A percentile compares a stretch with the other conserved stretches of the same genome.
These are phyloP conservation scores for Andricus quercusramuli DNA, from an alignment of 2,888 invertebrate genomes.

Conservation along the genomic window DNA sequence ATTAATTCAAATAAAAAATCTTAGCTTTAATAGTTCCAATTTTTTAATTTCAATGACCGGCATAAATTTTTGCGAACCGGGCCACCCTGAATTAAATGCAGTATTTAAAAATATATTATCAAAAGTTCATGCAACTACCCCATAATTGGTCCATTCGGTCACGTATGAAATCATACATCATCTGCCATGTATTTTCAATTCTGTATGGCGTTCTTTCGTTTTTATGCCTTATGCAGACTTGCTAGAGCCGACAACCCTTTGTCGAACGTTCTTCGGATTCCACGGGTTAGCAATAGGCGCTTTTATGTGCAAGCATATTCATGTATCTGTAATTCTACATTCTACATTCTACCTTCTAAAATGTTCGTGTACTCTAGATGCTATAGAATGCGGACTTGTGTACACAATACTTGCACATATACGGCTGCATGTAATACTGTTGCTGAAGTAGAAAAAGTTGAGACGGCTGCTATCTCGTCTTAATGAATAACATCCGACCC, in stretches of 20 bases:
- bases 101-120: background rate
- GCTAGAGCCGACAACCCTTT: conserved; percentile 28
- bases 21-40: too few relatives aligned
- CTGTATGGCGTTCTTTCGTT: background rate
- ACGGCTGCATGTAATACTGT: background rate
- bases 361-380: conserved; percentile 8
- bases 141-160: background rate
- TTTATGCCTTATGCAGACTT: conserved; percentile 30
- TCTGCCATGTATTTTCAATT: conserved; percentile 8
- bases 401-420: background rate
- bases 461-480: conserved; percentile 45
- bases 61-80: too few relatives aligned
- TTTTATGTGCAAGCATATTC: conserved; percentile 37
- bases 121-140: too few relatives aligned
- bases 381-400: conserved; percentile 22
- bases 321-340: conserved; percentile 1
- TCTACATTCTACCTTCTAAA: conserved; percentile 20
- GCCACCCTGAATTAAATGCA: too few relatives aligned
- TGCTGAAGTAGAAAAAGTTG: background rate
- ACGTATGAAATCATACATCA: background rate
- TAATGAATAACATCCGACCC: conserved; percentile 47
- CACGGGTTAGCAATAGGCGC: conserved; percentile 24
- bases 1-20: too few relatives aligned
- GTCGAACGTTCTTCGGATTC: conserved; percentile 38
- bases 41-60: too few relatives aligned